Percentiles rank a stretch among this genome's conserved stretches.
phyloP scores from a whole-genome alignment of 2,888 invertebrate genomes.

The Torymus tubicola region DNA sequence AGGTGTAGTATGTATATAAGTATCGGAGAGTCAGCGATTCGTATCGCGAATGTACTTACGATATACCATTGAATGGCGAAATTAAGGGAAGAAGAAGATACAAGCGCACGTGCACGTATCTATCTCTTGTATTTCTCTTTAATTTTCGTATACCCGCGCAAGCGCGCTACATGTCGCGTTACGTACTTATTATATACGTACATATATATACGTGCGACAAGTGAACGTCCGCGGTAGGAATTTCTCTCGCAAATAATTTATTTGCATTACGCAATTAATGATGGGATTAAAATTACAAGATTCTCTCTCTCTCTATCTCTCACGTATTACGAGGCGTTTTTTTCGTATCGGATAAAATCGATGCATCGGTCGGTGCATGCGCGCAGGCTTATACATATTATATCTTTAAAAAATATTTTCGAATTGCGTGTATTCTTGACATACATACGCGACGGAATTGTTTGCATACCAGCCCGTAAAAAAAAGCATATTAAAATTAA shows the following conservation, averaged over 20 bases:
- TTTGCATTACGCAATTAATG: background rate
- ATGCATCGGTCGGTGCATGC: too few species aligned
- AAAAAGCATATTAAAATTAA: background rate
- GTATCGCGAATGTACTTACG: too few species aligned
- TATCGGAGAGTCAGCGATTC: too few species aligned
- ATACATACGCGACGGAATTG: too few species aligned
- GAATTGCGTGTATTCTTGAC: too few species aligned
- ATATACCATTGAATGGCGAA: slow-evolving; percentile 14
- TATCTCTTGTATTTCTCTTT: background rate
- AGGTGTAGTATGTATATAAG: too few species aligned
- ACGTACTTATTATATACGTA: background rate
- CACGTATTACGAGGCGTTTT: too few species aligned
- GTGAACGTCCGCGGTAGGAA: background rate
- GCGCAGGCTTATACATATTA: too few species aligned
- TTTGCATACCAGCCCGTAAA: background rate
- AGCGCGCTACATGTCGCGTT: background rate
- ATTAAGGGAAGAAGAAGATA: slow-evolving; percentile 19
- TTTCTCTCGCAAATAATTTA: background rate
- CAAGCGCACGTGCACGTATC: background rate
- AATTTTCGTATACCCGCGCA: slow-evolving; percentile 9
- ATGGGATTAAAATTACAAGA: background rate
- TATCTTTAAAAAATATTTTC: too few species aligned
- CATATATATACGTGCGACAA: too few species aligned
- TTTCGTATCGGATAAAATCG: too few species aligned
- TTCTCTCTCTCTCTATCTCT: too few species aligned